Evolutionary conservation across 1,140 invertebrate genomes (phyloP).

Genomic region (Phymastichus coffea): DNA sequence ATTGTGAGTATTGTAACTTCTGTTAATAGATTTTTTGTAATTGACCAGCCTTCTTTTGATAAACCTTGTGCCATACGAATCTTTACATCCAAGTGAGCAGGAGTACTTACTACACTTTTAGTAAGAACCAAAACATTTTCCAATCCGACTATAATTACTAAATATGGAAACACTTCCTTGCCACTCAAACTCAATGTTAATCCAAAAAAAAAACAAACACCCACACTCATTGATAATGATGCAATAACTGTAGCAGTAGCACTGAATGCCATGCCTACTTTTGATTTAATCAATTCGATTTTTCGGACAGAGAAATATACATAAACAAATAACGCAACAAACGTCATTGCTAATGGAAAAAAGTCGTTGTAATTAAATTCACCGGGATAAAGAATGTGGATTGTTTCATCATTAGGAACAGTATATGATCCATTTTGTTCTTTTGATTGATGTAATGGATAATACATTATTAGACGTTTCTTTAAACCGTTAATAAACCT

Average conservation of each 20-base stretch:
- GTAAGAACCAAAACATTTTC: conserved; percentile 96
- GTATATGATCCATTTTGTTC: conserved; percentile 38
- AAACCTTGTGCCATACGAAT: conserved; percentile 90
- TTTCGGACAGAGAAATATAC: conserved; percentile 94
- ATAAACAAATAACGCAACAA: conserved; percentile 84
- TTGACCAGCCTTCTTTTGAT: conserved; percentile 94
- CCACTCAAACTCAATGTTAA: conserved; percentile 73
- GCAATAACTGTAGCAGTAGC: conserved; percentile 85
- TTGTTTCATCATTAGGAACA: conserved; percentile 53
- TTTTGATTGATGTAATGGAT: conserved; percentile 67
- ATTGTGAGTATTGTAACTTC: conserved; percentile 92
- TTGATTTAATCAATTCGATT: conserved; percentile 91
- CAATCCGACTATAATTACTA: conserved; percentile 91
- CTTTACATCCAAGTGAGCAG: conserved; percentile 89
- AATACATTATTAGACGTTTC: conserved; percentile 67
- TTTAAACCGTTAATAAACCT: conserved; percentile 78
- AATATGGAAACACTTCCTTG: conserved; percentile 90
- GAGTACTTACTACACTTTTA: conserved; percentile 91
- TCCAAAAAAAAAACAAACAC: conserved; percentile 91
- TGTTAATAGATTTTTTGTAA: conserved; percentile 90
- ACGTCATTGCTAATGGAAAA: conserved; percentile 80
- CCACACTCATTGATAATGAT: conserved; percentile 90
- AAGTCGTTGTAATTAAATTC: conserved; percentile 86
- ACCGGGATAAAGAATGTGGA: conserved; percentile 83
- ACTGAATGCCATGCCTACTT: conserved; percentile 85